A percentile compares a stretch with the other conserved stretches of the same genome.
phyloP scores from a whole-genome alignment of 2,113 vertebrate species.

The Henicopernis longicauda region DNA sequence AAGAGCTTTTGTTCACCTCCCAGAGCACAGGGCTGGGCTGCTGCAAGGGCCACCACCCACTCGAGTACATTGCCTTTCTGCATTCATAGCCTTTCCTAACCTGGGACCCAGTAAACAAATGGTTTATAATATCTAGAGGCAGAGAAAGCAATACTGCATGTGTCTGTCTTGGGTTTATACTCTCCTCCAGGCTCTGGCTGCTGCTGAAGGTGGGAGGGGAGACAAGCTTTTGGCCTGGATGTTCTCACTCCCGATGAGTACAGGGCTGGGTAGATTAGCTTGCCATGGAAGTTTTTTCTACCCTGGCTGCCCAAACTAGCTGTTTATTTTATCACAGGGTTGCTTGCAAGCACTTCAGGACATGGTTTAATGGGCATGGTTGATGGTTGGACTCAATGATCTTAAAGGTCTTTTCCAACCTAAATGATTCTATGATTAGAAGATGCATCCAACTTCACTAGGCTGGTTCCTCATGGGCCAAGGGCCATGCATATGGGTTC shows the following conservation, averaged over 20 bases:
- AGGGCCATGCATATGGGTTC: rapidly evolving
- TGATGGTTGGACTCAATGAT: too few species aligned
- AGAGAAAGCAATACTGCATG: neutral
- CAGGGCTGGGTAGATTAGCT: neutral
- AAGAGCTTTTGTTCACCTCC: neutral
- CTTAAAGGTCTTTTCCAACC: too few species aligned
- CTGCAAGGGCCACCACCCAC: neutral
- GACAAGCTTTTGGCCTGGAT: neutral
- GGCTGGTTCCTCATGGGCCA: neutral
- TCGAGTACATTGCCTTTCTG: neutral
- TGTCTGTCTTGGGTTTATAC: neutral
- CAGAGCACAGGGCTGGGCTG: neutral
- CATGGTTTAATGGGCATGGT: too few species aligned
- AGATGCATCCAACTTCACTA: neutral
- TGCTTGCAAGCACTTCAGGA: neutral
- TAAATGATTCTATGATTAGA: neutral
- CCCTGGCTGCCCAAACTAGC: neutral
- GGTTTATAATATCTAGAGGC: neutral
- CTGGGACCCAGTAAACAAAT: neutral
- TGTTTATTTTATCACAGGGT: neutral
- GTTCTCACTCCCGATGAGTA: neutral
- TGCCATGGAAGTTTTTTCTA: neutral
- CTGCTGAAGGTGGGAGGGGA: neutral
- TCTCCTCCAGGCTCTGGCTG: neutral
- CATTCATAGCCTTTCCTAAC: neutral